Evolutionary conservation across 2,888 invertebrate genomes (phyloP), one percentile per base, ranked within the genome.

Genomic region (Sicus ferrugineus): DNA sequence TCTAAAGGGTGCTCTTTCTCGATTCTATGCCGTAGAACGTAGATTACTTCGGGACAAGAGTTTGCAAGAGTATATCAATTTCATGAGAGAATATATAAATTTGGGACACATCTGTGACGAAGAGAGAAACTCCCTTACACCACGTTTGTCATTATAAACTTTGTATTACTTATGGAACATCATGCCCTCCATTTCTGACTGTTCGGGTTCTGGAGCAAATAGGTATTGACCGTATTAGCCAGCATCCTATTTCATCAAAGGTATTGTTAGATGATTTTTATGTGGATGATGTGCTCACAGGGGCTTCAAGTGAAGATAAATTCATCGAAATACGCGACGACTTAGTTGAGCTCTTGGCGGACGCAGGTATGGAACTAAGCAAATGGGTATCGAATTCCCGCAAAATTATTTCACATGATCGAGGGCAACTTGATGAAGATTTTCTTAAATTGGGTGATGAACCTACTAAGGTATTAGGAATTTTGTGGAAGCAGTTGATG

Each of bases 131-230:
- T 5, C 38, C 38, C 38, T 34, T 34, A 34, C 38, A 56, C 16
- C 52, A 30, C 23, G 38, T 66, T 2, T 34, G 52, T 31, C 66
- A 52, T 31, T 66, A 54, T 21, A 48, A 70, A 52, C 38, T 62
- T 2, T 61, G 61, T 28, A 70, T 64, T 26, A 68, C 58, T 3
- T 67, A 70, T 28, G 67, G 67, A 21, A 64, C n/a, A n/a, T n/a
- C n/a, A n/a, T n/a, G n/a, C n/a, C 38, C 38, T 34, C 38, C 38
- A 34, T 34, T 34, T 34, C 38, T 34, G 11, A 9, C 38, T 9
- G 38, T 34, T 34, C 38, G 38, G 38, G 38, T 34, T 34, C 38
- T 34, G 5, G 38, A 34, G 38, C 38, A 34, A 34, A 46, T 46
- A 1, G 46, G 46, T 46, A 46, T 46, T 46, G 46, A 2, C n/a